phyloP scores from a whole-genome alignment of 2,113 vertebrate genomes.

The Brachionichthys hirsutus region DNA sequence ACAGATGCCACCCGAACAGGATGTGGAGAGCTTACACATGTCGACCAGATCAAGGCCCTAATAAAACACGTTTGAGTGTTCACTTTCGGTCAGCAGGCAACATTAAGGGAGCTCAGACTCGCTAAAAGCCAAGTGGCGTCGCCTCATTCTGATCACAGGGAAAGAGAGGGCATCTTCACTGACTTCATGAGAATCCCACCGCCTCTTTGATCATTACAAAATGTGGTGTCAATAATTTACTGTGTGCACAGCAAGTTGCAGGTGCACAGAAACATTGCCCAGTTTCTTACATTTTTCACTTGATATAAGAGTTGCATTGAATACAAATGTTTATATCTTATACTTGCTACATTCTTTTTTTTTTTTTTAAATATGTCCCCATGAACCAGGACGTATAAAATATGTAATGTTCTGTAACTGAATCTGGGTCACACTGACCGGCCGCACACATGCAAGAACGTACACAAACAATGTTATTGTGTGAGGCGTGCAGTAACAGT shows the following conservation, averaged over 20 bases:
- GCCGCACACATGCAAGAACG: conserved; percentile 1
- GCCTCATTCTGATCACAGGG: conserved; percentile 1
- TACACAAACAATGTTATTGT: conserved; percentile 3
- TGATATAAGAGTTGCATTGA: neutral
- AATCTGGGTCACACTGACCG: conserved; percentile 4
- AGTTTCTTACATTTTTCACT: neutral
- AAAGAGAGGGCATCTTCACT: neutral
- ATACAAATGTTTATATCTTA: neutral
- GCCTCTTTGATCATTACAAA: conserved; percentile 15
- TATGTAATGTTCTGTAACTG: neutral
- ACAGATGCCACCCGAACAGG: conserved; percentile 44
- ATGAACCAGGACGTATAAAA: neutral
- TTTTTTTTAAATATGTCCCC: neutral
- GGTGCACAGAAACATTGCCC: conserved; percentile 7
- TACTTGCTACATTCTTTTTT: neutral
- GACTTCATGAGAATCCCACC: conserved; percentile 14
- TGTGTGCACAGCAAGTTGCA: neutral
- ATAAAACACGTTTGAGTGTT: conserved; percentile 19
- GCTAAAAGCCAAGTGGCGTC: neutral
- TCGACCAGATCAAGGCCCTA: conserved; percentile 26
- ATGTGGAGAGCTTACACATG: conserved; percentile 36
- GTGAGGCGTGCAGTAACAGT: conserved; percentile 27
- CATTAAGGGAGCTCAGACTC: conserved; percentile 11
- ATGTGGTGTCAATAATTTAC: neutral
- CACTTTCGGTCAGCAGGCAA: conserved; percentile 17